Conservation (phyloP, 64 coral and sea anemone genomes). For the Exaiptasia diaphana region DNA sequence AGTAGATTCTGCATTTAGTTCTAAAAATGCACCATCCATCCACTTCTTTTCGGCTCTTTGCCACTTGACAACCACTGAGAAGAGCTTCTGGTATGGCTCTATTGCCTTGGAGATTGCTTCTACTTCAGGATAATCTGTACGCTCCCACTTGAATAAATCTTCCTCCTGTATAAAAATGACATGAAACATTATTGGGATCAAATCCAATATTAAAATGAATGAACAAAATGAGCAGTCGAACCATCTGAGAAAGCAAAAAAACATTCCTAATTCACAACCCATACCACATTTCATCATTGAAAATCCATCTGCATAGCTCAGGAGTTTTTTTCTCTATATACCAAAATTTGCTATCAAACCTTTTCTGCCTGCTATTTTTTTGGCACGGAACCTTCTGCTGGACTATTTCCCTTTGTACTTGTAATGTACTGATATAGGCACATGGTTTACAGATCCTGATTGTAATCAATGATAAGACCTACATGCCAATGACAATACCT, state of each 20-base stretch:
- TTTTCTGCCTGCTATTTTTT: too few relatives aligned
- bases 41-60: slow-evolving; percentile 98
- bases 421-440: neutral
- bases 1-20: slow-evolving; percentile 82
- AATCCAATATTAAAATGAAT: too few relatives aligned
- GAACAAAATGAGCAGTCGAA: too few relatives aligned
- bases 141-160: slow-evolving; percentile 96
- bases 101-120: slow-evolving; percentile 78
- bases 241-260: too few relatives aligned
- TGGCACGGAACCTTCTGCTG: too few relatives aligned
- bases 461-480: neutral
- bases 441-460: neutral
- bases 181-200: neutral
- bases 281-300: too few relatives aligned
- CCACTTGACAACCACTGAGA: slow-evolving; percentile 88
- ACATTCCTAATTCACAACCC: too few relatives aligned
- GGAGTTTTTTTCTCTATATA: too few relatives aligned
- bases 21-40: slow-evolving; percentile 97
- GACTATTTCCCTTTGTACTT: too few relatives aligned
- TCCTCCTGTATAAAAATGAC: slow-evolving; percentile 59
- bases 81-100: slow-evolving; percentile 96
- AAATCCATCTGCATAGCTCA: too few relatives aligned
- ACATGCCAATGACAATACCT: slow-evolving; percentile 40
- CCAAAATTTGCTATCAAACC: neutral
- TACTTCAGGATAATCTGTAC: slow-evolving; percentile 85